Evolutionary conservation across 2,888 invertebrate genomes (phyloP), one percentile per base, ranked within the genome.

Genomic region (Schrankia costaestrigalis): DNA sequence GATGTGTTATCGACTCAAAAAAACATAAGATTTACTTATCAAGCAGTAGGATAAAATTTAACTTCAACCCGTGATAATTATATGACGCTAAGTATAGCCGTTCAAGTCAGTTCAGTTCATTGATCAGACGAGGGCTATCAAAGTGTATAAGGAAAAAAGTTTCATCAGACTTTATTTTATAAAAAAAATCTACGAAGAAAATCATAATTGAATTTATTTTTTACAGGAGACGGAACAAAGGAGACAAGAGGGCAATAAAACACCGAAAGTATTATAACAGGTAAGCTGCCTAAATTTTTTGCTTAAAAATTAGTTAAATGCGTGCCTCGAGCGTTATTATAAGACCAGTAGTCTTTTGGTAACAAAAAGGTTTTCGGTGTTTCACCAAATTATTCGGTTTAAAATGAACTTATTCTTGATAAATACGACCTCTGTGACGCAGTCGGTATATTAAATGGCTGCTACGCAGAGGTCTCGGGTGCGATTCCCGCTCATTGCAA

Each of bases 51-150:
- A n/a, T n/a, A n/a, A n/a, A n/a, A n/a, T n/a, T n/a, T n/a, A n/a
- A n/a, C n/a, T n/a, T n/a, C n/a, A n/a, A n/a, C n/a, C n/a, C n/a
- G n/a, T n/a, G n/a, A n/a, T n/a, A n/a, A n/a, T n/a, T n/a, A n/a
- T n/a, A n/a, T n/a, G n/a, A n/a, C n/a, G n/a, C n/a, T n/a, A n/a
- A 9, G 3, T 35, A 34, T 38, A 43, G 34, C 17, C 29, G 15
- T 26, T 27, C 34, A 26, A 41, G 30, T 33, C 25, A 26, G 28
- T 56, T 30, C 54, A 41, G 54, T 45, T 56, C 57, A 53, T 29
- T 48, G 45, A 37, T 29, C 33, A 39, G 31, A 13, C 14, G 38
- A 11, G 19, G 9, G 27, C 35, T 34, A 22, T 38, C 45, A 53
- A 41, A 56, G 45, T 27, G 39, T 28, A 37, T 26, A 31, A 34